phyloP scores from a whole-genome alignment of 2,888 invertebrate genomes.

The Drosophila leonis region DNA sequence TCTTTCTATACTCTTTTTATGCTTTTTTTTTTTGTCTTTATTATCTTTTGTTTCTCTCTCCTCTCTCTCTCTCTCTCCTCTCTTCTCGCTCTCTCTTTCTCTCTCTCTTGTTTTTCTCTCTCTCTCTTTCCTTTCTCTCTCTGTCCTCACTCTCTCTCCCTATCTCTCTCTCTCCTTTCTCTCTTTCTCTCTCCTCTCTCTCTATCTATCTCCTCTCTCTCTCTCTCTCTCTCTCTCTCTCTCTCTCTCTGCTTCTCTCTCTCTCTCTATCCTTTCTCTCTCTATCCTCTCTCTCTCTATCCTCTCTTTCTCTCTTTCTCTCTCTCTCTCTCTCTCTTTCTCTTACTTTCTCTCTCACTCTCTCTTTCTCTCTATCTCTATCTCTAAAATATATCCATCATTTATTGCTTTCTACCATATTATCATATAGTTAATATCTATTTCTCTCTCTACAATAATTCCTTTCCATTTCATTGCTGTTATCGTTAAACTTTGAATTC shows the following conservation, averaged over 20 bases:
- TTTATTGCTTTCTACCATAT: neutral
- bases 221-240: neutral
- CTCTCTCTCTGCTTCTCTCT: neutral
- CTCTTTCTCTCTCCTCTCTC: neutral
- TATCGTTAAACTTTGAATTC: conserved; percentile 7
- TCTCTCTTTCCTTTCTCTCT: neutral
- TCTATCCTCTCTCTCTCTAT: no score
- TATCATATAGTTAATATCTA: neutral
- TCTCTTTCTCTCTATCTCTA: no score
- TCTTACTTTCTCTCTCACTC: no score
- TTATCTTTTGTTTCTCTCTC: no score
- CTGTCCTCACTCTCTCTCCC: neutral
- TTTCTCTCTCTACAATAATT: neutral
- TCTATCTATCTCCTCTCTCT: neutral
- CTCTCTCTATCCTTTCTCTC: no score
- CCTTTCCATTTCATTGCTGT: neutral
- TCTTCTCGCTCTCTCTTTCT: no score
- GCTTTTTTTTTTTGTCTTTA: no score
- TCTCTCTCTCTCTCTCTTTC: no score
- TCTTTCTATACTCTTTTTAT: no score
- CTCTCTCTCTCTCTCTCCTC: no score
- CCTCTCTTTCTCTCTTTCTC: neutral
- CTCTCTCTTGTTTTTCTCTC: no score
- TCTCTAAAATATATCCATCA: no score
- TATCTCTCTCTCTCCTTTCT: neutral